phyloP scores from a whole-genome alignment of 2,113 vertebrate species.

The Orthonyx spaldingii region DNA sequence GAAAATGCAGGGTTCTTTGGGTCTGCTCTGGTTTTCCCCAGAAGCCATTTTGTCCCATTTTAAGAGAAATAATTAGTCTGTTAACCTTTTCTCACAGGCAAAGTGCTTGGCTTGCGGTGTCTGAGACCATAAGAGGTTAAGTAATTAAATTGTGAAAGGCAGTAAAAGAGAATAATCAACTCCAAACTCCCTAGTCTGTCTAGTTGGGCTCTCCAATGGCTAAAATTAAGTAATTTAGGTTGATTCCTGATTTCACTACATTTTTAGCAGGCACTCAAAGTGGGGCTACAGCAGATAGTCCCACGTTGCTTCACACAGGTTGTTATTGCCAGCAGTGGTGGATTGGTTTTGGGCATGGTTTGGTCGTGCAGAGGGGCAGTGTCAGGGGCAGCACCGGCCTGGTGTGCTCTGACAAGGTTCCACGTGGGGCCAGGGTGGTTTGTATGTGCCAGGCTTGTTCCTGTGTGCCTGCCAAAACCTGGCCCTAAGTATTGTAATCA shows the following conservation, averaged over 20 bases:
- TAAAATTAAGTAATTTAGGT: neutral
- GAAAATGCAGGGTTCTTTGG: neutral
- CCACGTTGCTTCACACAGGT: fast-evolving
- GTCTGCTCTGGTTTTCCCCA: neutral
- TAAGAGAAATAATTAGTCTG: neutral
- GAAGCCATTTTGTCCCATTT: neutral
- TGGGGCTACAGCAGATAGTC: neutral
- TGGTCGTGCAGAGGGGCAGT: neutral
- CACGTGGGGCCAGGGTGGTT: fast-evolving
- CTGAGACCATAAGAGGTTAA: neutral
- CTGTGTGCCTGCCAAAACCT: neutral
- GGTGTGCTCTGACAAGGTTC: neutral
- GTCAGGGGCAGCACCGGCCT: neutral
- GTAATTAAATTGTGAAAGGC: neutral
- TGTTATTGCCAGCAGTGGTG: neutral
- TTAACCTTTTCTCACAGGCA: neutral
- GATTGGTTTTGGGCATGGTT: neutral
- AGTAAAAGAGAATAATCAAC: neutral
- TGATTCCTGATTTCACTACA: neutral
- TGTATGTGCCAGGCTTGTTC: neutral
- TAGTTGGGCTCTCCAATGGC: fast-evolving
- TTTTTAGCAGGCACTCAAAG: neutral
- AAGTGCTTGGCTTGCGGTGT: neutral
- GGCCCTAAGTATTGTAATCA: neutral
- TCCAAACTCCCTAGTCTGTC: neutral